Base-by-base conservation (phyloP, 2,888 invertebrate genomes). In the Lingula anatina region DNA sequence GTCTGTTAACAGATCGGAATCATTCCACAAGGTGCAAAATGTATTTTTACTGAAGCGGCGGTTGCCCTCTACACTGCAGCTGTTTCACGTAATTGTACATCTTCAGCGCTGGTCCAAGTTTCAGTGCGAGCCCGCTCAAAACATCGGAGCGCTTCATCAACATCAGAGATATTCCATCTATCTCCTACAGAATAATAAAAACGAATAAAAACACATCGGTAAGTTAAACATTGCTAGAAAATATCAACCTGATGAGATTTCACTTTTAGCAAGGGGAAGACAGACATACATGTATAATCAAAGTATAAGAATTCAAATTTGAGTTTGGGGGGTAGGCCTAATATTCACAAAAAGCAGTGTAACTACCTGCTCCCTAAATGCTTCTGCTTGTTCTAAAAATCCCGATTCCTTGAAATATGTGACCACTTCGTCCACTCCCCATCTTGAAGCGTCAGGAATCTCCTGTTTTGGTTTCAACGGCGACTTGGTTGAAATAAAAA, bases 151-250 rank as follows among this genome's bases (percentile, higher is more conserved):
- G 82, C 64, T 87, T 86, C 75, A 95, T 84, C 64, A 95, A 82
- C 53, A 92, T 80, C 47, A 95, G 76, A 0, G 91, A 89, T 65
- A 85, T 85, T 0, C 95, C 95, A 80, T 95, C 95, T 55, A 95
- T 91, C 72, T 93, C 90, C 89, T 90, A 77, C 25, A 77, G 75
- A 50, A 68, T 68, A 53, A 54, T 49, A 51, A 47, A 56, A 47
- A 51, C 38, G 43, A 41, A 48, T 45, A 53, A 39, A 39, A 31
- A 31, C 15, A 31, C 35, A 15, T 15, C 15, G 9, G 9, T 31
- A 31, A 9, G 15, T 12, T 12, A 31, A 31, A 31, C 9, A 15
- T 31, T 12, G 35, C 35, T 31, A n/a, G n/a, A 24, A n/a, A 21
- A 15, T 15, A 21, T 40, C 20, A 21, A 15, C 21, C 15, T n/a